A percentile compares a stretch with the other conserved stretches of the same genome.
Conservation (phyloP, 2,888 invertebrate genomes). For the Synergus umbraculus region DNA sequence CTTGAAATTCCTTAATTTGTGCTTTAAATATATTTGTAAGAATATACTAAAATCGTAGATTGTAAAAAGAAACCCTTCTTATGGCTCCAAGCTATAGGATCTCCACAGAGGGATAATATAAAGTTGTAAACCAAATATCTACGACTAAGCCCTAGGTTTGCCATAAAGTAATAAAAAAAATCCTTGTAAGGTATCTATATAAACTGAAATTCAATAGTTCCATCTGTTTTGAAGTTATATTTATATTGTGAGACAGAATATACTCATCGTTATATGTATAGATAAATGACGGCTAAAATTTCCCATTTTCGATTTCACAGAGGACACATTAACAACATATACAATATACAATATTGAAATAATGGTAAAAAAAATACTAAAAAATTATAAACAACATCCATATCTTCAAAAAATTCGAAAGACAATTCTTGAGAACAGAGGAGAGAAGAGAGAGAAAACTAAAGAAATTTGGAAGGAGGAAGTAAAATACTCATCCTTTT, state of each 20-base stretch:
- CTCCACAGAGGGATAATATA: background rate
- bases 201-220: background rate
- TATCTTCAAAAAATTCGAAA: background rate
- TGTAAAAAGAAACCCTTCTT: background rate
- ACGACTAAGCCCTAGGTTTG: constrained; percentile 1
- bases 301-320: background rate
- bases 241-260: background rate
- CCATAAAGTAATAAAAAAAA: constrained; percentile 17
- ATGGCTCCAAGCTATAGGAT: background rate
- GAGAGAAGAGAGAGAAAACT: background rate
- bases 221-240: background rate
- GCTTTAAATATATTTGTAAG: background rate
- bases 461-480: background rate
- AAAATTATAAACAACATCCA: background rate
- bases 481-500: background rate
- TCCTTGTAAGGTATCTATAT: background rate
- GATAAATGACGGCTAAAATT: background rate
- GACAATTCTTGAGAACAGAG: background rate
- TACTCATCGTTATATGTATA: background rate
- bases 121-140: background rate
- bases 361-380: background rate
- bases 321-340: background rate
- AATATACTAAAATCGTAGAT: background rate
- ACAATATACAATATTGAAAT: no score
- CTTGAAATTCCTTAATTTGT: background rate